Conservation (phyloP, 2,113 vertebrate genomes). For the Sorex araneus region DNA sequence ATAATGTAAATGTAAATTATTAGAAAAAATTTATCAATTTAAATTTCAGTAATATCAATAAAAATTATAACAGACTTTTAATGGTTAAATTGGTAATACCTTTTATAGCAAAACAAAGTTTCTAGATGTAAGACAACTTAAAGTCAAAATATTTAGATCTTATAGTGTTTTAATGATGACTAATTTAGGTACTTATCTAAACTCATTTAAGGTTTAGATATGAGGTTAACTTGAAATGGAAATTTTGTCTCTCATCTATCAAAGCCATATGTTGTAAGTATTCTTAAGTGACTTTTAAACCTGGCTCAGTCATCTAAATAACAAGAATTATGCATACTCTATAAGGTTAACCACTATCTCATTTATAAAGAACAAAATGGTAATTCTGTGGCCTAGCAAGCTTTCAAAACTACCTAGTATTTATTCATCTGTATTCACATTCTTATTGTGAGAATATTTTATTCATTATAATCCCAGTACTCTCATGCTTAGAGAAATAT, state of each 20-base stretch:
- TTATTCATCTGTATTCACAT: not conserved
- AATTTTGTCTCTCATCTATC: constrained; percentile 83
- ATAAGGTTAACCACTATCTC: not conserved
- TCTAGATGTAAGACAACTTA: constrained; percentile 16
- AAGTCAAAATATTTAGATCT: constrained; percentile 61
- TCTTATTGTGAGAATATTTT: not conserved
- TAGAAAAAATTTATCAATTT: too few species aligned
- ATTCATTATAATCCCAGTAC: not conserved
- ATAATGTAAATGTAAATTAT: too few species aligned
- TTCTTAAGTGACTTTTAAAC: constrained; percentile 68
- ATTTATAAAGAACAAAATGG: not conserved
- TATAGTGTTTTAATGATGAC: constrained; percentile 75
- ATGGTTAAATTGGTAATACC: not conserved
- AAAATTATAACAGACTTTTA: not conserved
- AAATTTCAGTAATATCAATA: not conserved
- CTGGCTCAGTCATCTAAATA: constrained; percentile 41
- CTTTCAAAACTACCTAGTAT: not conserved
- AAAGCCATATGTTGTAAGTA: constrained; percentile 74
- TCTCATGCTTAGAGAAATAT: constrained; percentile 50
- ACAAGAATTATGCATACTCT: constrained; percentile 29
- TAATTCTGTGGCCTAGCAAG: not conserved
- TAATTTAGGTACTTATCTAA: constrained; percentile 74
- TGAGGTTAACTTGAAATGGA: constrained; percentile 71
- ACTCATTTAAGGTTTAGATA: constrained; percentile 75
- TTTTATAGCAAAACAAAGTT: constrained; percentile 58